phyloP scores from a whole-genome alignment of 2,797 vertebrate genomes.

The Picus viridis region DNA sequence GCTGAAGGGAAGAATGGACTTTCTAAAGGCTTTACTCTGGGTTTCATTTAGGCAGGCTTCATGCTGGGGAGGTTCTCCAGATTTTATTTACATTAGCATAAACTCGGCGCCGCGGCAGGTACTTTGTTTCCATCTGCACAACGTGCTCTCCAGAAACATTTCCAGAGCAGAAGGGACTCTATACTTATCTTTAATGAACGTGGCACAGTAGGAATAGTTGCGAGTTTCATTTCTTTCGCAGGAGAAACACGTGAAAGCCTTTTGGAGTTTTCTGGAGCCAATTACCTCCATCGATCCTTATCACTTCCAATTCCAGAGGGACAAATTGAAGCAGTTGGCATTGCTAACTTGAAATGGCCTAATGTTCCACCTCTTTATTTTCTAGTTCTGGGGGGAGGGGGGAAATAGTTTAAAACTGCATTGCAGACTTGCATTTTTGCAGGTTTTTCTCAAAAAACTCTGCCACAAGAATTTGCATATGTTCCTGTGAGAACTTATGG shows the following conservation, averaged over 20 bases:
- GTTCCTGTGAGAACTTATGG: background rate
- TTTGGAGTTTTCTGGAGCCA: slow-evolving; percentile 4
- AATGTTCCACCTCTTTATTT: background rate
- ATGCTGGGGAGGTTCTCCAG: background rate
- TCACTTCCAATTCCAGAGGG: slow-evolving; percentile 3
- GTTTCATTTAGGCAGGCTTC: background rate
- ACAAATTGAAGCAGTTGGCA: slow-evolving; percentile 10
- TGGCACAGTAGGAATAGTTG: background rate
- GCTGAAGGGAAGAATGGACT: background rate
- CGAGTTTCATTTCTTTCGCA: slow-evolving; percentile 27
- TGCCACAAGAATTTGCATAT: background rate
- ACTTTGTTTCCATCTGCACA: background rate
- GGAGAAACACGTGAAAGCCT: background rate
- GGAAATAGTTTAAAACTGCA: background rate
- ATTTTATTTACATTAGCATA: background rate
- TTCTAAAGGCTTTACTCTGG: background rate
- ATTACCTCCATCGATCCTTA: slow-evolving; percentile 42
- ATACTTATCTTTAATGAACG: background rate
- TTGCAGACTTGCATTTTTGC: slow-evolving; percentile 39
- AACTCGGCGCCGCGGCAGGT: background rate
- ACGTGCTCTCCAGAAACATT: background rate
- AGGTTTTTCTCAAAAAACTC: slow-evolving; percentile 30
- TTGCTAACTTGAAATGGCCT: background rate
- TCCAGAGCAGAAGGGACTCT: background rate
- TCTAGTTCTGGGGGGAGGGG: background rate